Base-by-base conservation (phyloP, 1,140 invertebrate species). In the Drosophila grimshawi region DNA sequence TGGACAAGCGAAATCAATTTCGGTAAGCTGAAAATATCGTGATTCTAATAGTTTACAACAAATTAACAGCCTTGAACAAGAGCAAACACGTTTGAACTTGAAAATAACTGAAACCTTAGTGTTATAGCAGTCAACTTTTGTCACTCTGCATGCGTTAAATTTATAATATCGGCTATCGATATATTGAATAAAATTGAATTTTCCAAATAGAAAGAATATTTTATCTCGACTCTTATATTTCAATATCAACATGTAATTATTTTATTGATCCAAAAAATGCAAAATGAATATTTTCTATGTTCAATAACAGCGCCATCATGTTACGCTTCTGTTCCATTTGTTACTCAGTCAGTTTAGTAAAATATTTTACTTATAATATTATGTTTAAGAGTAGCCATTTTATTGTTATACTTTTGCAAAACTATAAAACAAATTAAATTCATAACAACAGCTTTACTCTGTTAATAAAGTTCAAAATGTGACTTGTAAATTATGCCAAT, bases 1-100 rank as follows among this genome's bases (percentile, higher is more conserved):
- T 78, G 10, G 80, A 88, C 5, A 88, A 83, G 19, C 77, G 83
- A 3, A 80, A 79, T 55, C 83, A 88, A 19, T 88, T 88, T 83
- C 72, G 83, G 83, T 88, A 75, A 88, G 82, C 19, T 33, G 32
- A 49, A 32, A 59, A 41, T 10, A 52, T 33, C 3, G 27, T n/a
- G 8, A 5, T 52, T 52, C 8, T 35, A 11, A 2, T 7, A 27
- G 4, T 49, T 27, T 8, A 5, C 48, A 29, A 6, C 1, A 8
- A 48, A 2, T 49, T 3, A 56, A 33, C 27, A 53, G 2, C 69
- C 53, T 71, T 71, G 62, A 66, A 52, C 55, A 29, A 3, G 6
- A 27, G 4, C n/a, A 3, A 30, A 11, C 6, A 7, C 10, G 11
- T 5, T 53, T 35, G 6, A 27, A 53, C n/a, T 43, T 43, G n/a